Evolutionary conservation across 2,113 vertebrate genomes (phyloP).

Genomic region (Ophthalmotilapia sp.): DNA sequence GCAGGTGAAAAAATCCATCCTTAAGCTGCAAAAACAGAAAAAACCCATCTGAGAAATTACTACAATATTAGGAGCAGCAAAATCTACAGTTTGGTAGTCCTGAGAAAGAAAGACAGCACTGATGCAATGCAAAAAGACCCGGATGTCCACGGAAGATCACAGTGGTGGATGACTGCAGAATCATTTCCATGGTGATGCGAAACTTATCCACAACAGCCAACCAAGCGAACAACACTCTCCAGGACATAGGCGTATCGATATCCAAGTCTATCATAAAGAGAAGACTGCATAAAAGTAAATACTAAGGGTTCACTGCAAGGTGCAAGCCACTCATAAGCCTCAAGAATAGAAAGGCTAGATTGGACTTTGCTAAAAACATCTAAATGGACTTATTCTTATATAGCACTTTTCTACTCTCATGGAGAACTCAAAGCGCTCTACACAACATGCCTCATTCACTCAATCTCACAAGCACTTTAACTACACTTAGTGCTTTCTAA

Average conservation of each 20-base stretch:
- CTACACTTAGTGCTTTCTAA: no score
- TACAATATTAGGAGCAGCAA: background rate
- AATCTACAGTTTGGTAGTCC: background rate
- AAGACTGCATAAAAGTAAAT: background rate
- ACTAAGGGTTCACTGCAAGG: background rate
- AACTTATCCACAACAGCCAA: background rate
- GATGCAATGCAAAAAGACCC: background rate
- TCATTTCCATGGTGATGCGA: background rate
- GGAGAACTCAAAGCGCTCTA: no score
- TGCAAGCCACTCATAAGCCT: background rate
- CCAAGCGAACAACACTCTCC: background rate
- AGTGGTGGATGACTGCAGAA: background rate
- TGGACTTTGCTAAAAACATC: background rate
- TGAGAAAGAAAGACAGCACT: background rate
- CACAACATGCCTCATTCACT: no score
- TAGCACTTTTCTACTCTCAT: no score
- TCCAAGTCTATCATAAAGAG: background rate
- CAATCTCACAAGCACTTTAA: no score
- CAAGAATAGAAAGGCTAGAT: background rate
- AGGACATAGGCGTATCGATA: accelerated
- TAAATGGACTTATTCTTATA: no score
- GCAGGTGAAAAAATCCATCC: background rate
- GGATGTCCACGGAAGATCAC: background rate
- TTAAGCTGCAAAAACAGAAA: background rate
- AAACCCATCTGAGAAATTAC: background rate